Evolutionary conservation across 2,797 vertebrate genomes (phyloP).

Genomic region (Hephaestus fuliginosus): DNA sequence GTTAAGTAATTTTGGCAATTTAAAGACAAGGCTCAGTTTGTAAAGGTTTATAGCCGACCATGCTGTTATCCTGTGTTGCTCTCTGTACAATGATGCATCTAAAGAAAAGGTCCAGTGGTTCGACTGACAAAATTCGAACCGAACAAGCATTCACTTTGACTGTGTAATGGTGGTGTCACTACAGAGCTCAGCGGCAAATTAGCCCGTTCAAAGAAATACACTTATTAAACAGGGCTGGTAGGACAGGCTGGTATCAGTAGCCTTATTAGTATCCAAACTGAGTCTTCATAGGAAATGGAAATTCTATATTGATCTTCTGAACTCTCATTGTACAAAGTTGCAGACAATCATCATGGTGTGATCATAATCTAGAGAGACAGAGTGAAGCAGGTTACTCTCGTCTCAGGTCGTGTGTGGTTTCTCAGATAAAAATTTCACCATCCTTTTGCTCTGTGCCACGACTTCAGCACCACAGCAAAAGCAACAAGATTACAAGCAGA

Average conservation of each 20-base stretch:
- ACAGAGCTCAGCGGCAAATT: not conserved
- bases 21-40: not conserved
- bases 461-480: not conserved
- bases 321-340: not conserved
- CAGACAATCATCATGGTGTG: not conserved
- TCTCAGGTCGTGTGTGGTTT: not conserved
- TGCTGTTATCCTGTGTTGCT: not conserved
- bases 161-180: not conserved
- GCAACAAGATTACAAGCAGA: not conserved
- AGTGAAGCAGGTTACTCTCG: conserved; percentile 16
- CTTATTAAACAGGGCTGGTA: not conserved
- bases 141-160: no score
- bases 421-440: not conserved
- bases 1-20: not conserved
- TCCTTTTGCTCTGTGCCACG: not conserved
- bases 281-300: not conserved
- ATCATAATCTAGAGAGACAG: not conserved
- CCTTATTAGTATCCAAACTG: not conserved
- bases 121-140: no score
- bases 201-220: not conserved
- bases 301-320: not conserved
- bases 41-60: not conserved
- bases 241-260: not conserved
- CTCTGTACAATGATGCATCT: not conserved
- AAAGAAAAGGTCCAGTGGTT: no score